Base-by-base conservation (phyloP, 2,797 vertebrate genomes). In the Ptychadena robeensis region DNA sequence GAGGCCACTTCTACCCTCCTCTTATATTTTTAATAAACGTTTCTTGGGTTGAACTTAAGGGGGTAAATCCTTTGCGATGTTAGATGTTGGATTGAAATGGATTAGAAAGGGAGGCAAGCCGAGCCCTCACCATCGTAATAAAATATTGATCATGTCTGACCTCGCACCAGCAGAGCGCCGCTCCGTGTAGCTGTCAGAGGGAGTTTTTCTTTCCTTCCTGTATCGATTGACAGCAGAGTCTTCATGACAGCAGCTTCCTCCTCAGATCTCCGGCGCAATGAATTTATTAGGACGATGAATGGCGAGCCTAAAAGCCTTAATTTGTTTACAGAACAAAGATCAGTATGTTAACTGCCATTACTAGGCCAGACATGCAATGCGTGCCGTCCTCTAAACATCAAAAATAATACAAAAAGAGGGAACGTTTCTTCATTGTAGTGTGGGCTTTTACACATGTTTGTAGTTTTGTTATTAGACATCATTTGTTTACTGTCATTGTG, bases 121-220 rank as follows among this genome's bases (percentile, higher is more conserved):
- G 53, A 38, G 15, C 7, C 37, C 38, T 67, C 32, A 30, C 73
- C 11, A 57, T 72, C 59, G 73, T 37, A 69, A 81, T 65, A 63
- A 82, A 76, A 68, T 83, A 85, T 83, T 28, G 82, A 86, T 82
- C 44, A 35, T 6, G n/a, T 38, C 18, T n/a, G 37, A 4, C 22
- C 15, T 82, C 34, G 1, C 67, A 11, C 40, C 25, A 7, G 15
- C 32, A 14, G 32, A 69, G 72, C 28, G 31, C 65, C 27, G 72
- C n/a, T 81, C 61, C 37, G 5, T 61, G 40, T 25, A 38, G 1
- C 38, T 44, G 80, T 61, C 73, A 59, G 48, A 27, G 48, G 73
- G 65, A 61, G 32, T 40, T 81, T 74, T 68, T 27, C 53, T 30
- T 53, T 57, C 15, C 32, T 32, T 67, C 64, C 61, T 35, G 14